A percentile compares a stretch with the other conserved stretches of the same genome.
Evolutionary conservation across 2,797 vertebrate genomes (phyloP).

Genomic region (Tragelaphus oryx): DNA sequence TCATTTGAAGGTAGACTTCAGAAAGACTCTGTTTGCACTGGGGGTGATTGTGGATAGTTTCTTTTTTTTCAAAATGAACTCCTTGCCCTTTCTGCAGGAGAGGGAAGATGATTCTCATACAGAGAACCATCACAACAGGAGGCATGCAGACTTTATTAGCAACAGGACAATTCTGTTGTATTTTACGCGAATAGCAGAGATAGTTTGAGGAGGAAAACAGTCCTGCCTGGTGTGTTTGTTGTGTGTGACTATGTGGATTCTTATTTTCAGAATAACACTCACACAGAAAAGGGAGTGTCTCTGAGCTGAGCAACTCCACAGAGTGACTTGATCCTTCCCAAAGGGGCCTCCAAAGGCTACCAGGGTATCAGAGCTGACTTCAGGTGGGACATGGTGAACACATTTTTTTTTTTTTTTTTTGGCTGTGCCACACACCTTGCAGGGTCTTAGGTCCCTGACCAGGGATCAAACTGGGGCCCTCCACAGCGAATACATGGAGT

Average conservation of each 20-base stretch:
- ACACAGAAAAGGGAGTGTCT: background rate
- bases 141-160: background rate
- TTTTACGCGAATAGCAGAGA: background rate
- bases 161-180: background rate
- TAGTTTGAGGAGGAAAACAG: background rate
- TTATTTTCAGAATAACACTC: background rate
- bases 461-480: background rate
- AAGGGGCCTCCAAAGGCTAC: too few relatives aligned
- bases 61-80: background rate
- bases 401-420: background rate
- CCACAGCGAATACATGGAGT: background rate
- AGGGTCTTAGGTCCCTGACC: background rate
- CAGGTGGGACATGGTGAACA: background rate
- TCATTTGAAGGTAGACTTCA: constrained; percentile 21
- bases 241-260: background rate
- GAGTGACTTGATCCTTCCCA: background rate
- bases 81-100: background rate
- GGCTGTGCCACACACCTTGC: background rate
- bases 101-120: background rate
- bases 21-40: background rate
- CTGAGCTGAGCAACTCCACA: background rate
- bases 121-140: background rate
- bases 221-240: background rate
- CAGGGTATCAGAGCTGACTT: background rate
- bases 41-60: background rate